Evolutionary conservation across 2,888 invertebrate genomes (phyloP).

Genomic region (Troilus luridus): DNA sequence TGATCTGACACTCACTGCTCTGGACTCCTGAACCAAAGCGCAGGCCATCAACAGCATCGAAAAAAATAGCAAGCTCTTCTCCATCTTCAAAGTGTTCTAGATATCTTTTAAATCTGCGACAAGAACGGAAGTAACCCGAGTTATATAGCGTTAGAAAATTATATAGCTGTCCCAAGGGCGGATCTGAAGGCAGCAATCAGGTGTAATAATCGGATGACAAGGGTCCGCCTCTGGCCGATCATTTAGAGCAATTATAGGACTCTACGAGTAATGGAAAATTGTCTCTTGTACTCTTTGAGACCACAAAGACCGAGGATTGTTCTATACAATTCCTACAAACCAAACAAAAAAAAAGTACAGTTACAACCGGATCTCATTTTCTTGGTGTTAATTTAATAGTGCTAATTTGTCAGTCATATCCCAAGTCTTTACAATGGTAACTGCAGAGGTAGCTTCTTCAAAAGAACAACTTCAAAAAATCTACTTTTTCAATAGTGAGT

Average conservation of each 20-base stretch:
- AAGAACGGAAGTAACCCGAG: not conserved
- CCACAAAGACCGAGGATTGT: not conserved
- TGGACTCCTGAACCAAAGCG: constrained; percentile 1
- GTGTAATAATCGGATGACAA: not conserved
- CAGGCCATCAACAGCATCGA: not conserved
- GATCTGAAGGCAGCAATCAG: not conserved
- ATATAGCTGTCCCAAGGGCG: not conserved
- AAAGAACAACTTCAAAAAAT: too few relatives aligned
- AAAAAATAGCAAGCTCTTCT: not conserved
- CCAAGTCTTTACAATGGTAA: not conserved
- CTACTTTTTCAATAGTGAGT: too few relatives aligned
- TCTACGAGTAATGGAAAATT: not conserved
- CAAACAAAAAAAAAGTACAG: not conserved
- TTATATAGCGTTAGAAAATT: constrained; percentile 17
- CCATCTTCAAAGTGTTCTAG: not conserved
- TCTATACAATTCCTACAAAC: not conserved
- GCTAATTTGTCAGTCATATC: not conserved
- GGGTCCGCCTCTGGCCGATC: not conserved
- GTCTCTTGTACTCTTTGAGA: not conserved
- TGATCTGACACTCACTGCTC: constrained; percentile 53
- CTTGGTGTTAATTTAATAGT: not conserved
- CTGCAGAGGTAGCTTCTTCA: not conserved
- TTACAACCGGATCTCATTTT: not conserved
- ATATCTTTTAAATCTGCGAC: not conserved
- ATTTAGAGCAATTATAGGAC: constrained; percentile 15